Evolutionary conservation across 2,888 invertebrate species (phyloP).

Genomic region (Rapana venosa): DNA sequence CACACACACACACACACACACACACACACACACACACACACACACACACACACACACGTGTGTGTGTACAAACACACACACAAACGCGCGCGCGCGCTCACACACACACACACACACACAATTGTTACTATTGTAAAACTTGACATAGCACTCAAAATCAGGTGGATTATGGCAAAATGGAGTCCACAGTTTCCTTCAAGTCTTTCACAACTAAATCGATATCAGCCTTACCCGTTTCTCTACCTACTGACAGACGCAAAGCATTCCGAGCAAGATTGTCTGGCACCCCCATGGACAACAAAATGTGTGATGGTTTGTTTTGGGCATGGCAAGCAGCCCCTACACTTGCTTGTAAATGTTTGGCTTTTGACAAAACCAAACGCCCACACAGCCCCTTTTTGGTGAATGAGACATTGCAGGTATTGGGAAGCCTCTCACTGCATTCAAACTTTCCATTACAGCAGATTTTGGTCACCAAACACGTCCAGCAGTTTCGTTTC

Average conservation of each 20-base stretch:
- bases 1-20: slow-evolving; percentile 9
- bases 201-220: slow-evolving; percentile 78
- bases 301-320: slow-evolving; percentile 78
- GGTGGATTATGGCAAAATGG: background rate
- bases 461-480: slow-evolving; percentile 60
- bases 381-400: slow-evolving; percentile 70
- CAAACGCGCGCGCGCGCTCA: background rate
- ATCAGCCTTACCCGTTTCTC: slow-evolving; percentile 79
- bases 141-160: background rate
- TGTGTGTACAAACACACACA: background rate
- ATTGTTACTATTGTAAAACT: background rate
- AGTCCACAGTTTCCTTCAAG: slow-evolving; percentile 72
- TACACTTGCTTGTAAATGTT: slow-evolving; percentile 80
- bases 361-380: slow-evolving; percentile 77
- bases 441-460: slow-evolving; percentile 72
- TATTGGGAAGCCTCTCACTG: slow-evolving; percentile 79
- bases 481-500: slow-evolving; percentile 72
- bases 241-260: slow-evolving; percentile 81
- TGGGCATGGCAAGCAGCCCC: slow-evolving; percentile 82
- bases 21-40: background rate
- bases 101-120: background rate
- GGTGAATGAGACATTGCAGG: slow-evolving; percentile 79
- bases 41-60: too few species aligned
- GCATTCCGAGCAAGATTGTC: slow-evolving; percentile 79
- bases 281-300: slow-evolving; percentile 80